Evolutionary conservation across 92 coral and sea anemone genomes (phyloP).

Genomic region (Porites rus): DNA sequence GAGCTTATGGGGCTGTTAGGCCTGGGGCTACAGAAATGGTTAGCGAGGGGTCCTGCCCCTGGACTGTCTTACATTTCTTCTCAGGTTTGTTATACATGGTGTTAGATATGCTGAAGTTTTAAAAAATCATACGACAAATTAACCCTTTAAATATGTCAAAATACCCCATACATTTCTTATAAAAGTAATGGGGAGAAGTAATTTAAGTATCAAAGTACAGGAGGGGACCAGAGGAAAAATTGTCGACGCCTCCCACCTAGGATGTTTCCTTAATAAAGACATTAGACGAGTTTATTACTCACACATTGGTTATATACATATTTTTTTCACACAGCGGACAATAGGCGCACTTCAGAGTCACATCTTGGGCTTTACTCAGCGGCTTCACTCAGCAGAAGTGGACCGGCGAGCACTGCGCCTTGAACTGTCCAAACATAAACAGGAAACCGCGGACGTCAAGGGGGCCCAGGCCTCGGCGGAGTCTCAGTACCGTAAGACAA

Average conservation of each 20-base stretch:
- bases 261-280: too few species aligned
- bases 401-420: constrained; percentile 88
- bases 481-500: constrained; percentile 67
- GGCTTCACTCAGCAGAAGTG: constrained; percentile 97
- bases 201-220: too few species aligned
- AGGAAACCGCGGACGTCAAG: constrained; percentile 75
- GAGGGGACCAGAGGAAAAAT: too few species aligned
- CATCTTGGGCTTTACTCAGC: constrained; percentile 91
- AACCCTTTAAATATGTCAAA: too few species aligned
- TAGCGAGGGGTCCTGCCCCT: constrained; percentile 40
- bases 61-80: constrained; percentile 70
- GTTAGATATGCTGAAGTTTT: background rate
- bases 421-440: constrained; percentile 78
- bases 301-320: background rate
- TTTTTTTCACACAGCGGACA: constrained; percentile 60
- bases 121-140: background rate
- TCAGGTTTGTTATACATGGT: constrained; percentile 60
- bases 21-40: constrained; percentile 81
- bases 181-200: too few species aligned
- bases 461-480: constrained; percentile 74
- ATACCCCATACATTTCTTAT: too few species aligned
- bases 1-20: constrained; percentile 81
- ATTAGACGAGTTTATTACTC: background rate
- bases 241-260: too few species aligned
- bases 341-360: constrained; percentile 87